Evolutionary conservation across 1,140 invertebrate species (phyloP), one percentile per base, ranked within the genome.

Genomic region (Drosophila athabasca): DNA sequence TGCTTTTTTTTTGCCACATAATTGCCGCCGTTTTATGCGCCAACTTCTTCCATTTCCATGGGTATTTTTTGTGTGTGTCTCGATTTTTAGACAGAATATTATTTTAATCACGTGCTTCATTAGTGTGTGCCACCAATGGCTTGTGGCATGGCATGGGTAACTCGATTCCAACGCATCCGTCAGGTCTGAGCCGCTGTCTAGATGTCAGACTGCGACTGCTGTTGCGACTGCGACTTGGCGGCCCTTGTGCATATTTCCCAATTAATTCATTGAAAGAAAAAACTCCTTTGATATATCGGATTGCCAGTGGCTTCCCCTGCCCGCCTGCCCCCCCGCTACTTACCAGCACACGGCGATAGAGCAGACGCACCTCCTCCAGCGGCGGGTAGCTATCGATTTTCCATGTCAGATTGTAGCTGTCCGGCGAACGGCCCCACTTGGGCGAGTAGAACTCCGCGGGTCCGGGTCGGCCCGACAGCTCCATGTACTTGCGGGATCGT

Each of bases 311-410:
- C 62, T 66, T 39, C 48, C 31, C 45, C 9, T 19, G 6, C 8
- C 22, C n/a, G 17, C 39, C 26, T 9, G n/a, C n/a, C 8, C 15
- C 26, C 8, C 50, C 24, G 4, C 24, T n/a, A 90, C 93, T 93
- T 73, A 95, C 94, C 92, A 94, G 93, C 0, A 95, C 91, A 79
- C 94, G 94, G 49, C 94, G 92, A 58, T 95, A 95, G 17, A 95
- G 92, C 29, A 95, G 92, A 45, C 94, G 79, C 29, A 95, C 93
- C 87, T 95, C 94, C 64, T 94, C 92, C 26, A 95, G 90, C 31
- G 94, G 94, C 58, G 94, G 94, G 73, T 95, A 95, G 65, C 93
- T 94, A 88, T 95, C 94, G 22, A 95, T 94, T 49, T 93, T 93
- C 92, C 94, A 95, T 66, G 93, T 92, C 29, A 95, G 90, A 62